Evolutionary conservation across 2,888 invertebrate species (phyloP).

Genomic region (Sphecodes monilicornis): DNA sequence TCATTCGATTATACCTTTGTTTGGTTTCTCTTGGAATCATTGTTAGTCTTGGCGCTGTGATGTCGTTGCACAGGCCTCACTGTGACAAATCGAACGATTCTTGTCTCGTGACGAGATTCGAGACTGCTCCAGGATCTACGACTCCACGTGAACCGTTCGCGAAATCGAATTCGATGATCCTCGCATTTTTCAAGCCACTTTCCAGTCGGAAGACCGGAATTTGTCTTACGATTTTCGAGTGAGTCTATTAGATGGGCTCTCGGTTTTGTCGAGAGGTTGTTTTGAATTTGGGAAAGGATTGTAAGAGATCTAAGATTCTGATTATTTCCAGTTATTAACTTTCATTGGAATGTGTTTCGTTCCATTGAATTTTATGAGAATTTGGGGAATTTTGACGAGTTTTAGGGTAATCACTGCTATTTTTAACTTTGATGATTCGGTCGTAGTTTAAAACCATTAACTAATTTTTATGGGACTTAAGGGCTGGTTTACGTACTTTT

Average conservation of each 20-base stretch:
- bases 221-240: not conserved
- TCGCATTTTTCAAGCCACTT: not conserved
- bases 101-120: conserved; percentile 26
- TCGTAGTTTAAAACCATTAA: no score
- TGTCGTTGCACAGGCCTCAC: conserved; percentile 28
- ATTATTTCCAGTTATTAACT: not conserved
- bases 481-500: no score
- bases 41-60: no score
- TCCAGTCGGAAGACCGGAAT: not conserved
- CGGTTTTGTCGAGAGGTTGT: not conserved
- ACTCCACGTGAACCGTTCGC: conserved; percentile 21
- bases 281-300: not conserved
- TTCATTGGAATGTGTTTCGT: not conserved
- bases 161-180: conserved; percentile 50
- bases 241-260: not conserved
- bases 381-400: not conserved
- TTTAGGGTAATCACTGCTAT: not conserved
- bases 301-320: not conserved
- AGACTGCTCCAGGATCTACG: not conserved
- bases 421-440: no score
- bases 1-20: no score
- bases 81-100: conserved; percentile 43
- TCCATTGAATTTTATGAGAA: not conserved
- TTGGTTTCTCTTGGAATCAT: no score
- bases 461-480: no score